phyloP scores from a whole-genome alignment of 2,888 invertebrate species.

The Nezara viridula region DNA sequence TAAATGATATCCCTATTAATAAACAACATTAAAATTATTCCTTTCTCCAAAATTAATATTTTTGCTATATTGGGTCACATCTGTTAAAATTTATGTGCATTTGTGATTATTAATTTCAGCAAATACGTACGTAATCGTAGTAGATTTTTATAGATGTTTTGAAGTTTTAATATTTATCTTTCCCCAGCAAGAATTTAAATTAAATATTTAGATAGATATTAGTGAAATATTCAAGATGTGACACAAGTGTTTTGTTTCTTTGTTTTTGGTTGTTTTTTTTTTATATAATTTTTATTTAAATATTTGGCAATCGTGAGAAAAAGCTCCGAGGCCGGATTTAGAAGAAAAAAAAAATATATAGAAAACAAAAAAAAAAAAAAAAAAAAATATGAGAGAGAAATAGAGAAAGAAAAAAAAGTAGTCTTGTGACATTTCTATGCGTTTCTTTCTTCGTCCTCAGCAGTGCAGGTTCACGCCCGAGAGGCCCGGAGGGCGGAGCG shows the following conservation, averaged over 20 bases:
- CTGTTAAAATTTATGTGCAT: slow-evolving; percentile 40
- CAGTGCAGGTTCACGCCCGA: slow-evolving; percentile 61
- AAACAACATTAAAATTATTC: neutral
- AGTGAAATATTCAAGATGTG: slow-evolving; percentile 49
- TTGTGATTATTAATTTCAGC: slow-evolving; percentile 29
- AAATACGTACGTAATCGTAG: neutral
- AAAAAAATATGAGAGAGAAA: neutral
- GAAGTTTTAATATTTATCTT: neutral
- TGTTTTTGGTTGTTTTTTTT: slow-evolving; percentile 21
- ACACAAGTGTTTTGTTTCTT: slow-evolving; percentile 48
- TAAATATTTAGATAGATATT: neutral
- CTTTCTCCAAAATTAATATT: slow-evolving; percentile 48
- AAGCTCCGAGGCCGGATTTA: slow-evolving; percentile 32
- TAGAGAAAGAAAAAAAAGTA: slow-evolving; percentile 44
- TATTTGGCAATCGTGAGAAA: slow-evolving; percentile 57
- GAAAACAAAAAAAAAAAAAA: neutral
- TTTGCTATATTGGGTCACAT: slow-evolving; percentile 56
- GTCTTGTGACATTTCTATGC: slow-evolving; percentile 64
- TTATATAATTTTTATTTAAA: slow-evolving; percentile 9
- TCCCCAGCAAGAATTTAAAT: neutral
- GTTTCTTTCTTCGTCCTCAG: slow-evolving; percentile 66
- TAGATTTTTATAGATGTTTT: neutral
- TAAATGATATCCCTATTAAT: neutral
- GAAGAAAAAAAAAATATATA: neutral
- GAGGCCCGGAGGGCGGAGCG: slow-evolving; percentile 53